A percentile compares a stretch with the other conserved stretches of the same genome.
Conservation (phyloP, 2,113 vertebrate species). For the Accipiter cooperii region DNA sequence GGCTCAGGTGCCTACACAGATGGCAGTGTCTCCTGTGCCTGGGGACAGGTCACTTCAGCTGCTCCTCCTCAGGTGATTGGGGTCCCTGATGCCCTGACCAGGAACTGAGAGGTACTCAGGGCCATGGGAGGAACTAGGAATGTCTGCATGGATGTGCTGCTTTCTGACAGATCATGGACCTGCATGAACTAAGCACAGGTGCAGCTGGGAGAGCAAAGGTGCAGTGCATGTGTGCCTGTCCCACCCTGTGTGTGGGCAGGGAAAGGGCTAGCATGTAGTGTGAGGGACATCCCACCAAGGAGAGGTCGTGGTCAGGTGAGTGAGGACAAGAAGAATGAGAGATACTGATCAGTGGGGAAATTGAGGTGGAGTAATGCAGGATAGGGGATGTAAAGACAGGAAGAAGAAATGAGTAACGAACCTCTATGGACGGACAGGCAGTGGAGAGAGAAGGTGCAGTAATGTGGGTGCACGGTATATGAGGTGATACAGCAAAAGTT, state of each 20-base stretch:
- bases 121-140: neutral
- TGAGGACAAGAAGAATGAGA: neutral
- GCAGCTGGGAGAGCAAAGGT: neutral
- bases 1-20: neutral
- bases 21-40: neutral
- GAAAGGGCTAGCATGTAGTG: neutral
- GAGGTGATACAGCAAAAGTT: neutral
- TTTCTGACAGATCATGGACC: neutral
- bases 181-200: neutral
- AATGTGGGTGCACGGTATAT: neutral
- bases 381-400: neutral
- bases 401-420: neutral
- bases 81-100: neutral
- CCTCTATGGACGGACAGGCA: neutral
- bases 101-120: neutral
- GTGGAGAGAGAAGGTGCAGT: neutral
- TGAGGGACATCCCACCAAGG: neutral
- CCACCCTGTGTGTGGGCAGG: neutral
- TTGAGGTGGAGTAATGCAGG: neutral
- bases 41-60: neutral
- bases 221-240: neutral
- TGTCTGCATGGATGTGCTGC: neutral
- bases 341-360: neutral
- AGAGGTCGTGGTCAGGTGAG: neutral
- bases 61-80: fast-evolving